Percentiles rank a stretch among this genome's conserved stretches.
phyloP scores from a whole-genome alignment of 1,140 invertebrate genomes.

The Condylostylus longicornis region DNA sequence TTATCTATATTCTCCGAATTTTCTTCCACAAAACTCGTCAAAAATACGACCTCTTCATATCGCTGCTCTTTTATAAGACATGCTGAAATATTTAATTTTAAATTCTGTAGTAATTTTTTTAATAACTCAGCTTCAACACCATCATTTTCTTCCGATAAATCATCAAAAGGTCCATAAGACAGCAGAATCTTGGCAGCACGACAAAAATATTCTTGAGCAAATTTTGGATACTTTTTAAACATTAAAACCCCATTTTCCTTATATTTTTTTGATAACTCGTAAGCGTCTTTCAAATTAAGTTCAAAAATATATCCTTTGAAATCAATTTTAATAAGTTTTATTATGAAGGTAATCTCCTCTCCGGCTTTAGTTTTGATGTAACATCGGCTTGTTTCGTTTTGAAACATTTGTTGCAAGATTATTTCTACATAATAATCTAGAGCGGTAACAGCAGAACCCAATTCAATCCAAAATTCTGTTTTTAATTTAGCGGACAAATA shows the following conservation, averaged over 20 bases:
- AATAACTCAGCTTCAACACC: slow-evolving; percentile 15
- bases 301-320: slow-evolving; percentile 17
- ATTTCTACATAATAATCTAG: slow-evolving; percentile 26
- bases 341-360: slow-evolving; percentile 13
- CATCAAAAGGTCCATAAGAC: slow-evolving; percentile 25
- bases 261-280: slow-evolving; percentile 15
- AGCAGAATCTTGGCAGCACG: slow-evolving; percentile 25
- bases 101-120: slow-evolving; percentile 19
- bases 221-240: slow-evolving; percentile 26
- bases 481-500: too few relatives aligned
- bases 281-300: slow-evolving; percentile 15
- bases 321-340: slow-evolving; percentile 16
- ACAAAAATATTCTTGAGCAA: slow-evolving; percentile 27
- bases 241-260: slow-evolving; percentile 27
- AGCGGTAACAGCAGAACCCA: slow-evolving; percentile 20
- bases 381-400: slow-evolving; percentile 21
- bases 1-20: slow-evolving; percentile 20
- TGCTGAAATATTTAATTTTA: slow-evolving; percentile 27
- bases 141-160: slow-evolving; percentile 13
- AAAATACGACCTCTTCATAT: slow-evolving; percentile 27
- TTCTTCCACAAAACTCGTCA: slow-evolving; percentile 24
- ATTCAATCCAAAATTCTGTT: slow-evolving; percentile 15
- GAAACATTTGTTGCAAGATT: slow-evolving; percentile 23
- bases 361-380: slow-evolving; percentile 17
- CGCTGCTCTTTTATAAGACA: slow-evolving; percentile 24